A percentile compares a stretch with the other conserved stretches of the same genome.
Conservation (phyloP, 1,140 invertebrate genomes). For the Triops longicaudatus region DNA sequence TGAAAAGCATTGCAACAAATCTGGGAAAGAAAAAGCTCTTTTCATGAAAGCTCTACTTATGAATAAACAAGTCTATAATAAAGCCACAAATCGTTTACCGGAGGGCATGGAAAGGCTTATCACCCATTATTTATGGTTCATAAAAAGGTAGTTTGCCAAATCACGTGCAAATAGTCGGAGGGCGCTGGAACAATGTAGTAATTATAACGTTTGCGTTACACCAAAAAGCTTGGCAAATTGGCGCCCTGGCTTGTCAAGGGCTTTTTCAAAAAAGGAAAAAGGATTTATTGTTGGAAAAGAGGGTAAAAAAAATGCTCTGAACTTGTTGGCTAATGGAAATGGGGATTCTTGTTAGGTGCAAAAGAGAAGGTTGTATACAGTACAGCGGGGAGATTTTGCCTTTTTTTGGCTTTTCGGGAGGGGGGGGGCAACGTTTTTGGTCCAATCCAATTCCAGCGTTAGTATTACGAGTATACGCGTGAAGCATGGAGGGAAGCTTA, state of each 20-base stretch:
- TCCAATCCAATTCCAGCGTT: conserved; percentile 3
- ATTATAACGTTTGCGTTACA: neutral
- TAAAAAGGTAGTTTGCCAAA: neutral
- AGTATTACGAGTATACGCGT: neutral
- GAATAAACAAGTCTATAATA: too few species aligned
- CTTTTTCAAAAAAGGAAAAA: neutral
- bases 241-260: neutral
- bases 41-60: too few species aligned
- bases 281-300: neutral
- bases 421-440: neutral
- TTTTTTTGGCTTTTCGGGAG: too few species aligned
- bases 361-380: neutral
- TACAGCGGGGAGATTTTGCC: neutral
- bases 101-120: too few species aligned
- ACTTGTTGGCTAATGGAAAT: too few species aligned
- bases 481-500: conserved; percentile 4
- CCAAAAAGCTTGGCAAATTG: neutral
- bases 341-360: neutral
- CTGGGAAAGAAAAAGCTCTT: too few species aligned
- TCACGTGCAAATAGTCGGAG: neutral
- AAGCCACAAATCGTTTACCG: too few species aligned
- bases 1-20: too few species aligned
- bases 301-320: neutral
- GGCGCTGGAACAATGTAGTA: neutral
- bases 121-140: too few species aligned